Percentiles rank a stretch among this genome's conserved stretches.
phyloP scores from a whole-genome alignment of 1,140 invertebrate species.

The Pogonognathellus flavescens region DNA sequence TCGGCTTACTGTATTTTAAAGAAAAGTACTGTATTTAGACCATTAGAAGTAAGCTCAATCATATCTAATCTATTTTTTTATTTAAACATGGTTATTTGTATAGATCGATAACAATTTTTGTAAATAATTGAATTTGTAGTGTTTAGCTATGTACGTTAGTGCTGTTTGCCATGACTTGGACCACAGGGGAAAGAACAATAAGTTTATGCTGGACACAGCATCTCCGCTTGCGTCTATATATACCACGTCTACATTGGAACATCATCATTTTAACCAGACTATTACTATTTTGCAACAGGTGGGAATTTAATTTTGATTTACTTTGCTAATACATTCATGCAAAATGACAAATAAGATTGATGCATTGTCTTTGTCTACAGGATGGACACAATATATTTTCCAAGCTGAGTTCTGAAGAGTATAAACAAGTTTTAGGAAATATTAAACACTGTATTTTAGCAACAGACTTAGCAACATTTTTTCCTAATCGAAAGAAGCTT shows the following conservation, averaged over 20 bases:
- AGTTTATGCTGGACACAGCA: constrained; percentile 85
- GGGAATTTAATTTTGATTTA: constrained; percentile 5
- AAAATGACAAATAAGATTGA: constrained; percentile 11
- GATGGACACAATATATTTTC: constrained; percentile 86
- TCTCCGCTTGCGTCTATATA: constrained; percentile 86
- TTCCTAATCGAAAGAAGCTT: constrained; percentile 80
- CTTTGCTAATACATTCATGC: neutral
- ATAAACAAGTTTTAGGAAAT: constrained; percentile 81
- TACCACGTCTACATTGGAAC: constrained; percentile 81
- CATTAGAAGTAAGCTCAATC: constrained; percentile 60
- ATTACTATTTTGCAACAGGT: constrained; percentile 87
- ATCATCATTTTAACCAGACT: constrained; percentile 90
- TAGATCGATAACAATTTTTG: too few species aligned
- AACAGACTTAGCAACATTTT: constrained; percentile 86
- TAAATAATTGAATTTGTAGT: constrained; percentile 71
- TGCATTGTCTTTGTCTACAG: constrained; percentile 71
- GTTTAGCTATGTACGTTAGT: constrained; percentile 82
- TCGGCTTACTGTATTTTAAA: constrained; percentile 85
- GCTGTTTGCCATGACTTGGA: constrained; percentile 88
- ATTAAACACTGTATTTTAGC: constrained; percentile 87
- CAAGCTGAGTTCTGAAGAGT: constrained; percentile 80
- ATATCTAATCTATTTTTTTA: too few species aligned
- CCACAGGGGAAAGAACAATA: constrained; percentile 86
- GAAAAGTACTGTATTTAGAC: constrained; percentile 66
- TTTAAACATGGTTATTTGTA: too few species aligned